A percentile compares a stretch with the other conserved stretches of the same genome.
These are phyloP conservation scores for Rhadina sibilatrix DNA, from an alignment of 2,113 vertebrate species.

Conservation along the genomic window DNA sequence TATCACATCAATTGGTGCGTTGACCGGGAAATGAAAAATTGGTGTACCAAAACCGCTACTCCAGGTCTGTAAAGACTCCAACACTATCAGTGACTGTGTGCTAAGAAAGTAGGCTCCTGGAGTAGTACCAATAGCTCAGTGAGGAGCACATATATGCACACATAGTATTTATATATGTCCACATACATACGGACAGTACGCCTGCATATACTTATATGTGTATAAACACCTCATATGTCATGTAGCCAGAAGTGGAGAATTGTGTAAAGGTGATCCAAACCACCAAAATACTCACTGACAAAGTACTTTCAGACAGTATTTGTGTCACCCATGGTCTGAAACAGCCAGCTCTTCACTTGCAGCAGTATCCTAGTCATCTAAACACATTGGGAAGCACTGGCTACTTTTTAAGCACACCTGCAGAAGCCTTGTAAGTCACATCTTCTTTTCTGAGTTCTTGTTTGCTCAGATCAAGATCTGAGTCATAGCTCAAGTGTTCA, in stretches of 20 bases:
- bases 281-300: not conserved
- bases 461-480: not conserved
- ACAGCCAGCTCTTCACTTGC: not conserved
- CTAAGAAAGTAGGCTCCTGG: not conserved
- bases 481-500: not conserved
- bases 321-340: not conserved
- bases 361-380: not conserved
- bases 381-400: accelerated
- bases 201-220: accelerated
- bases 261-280: not conserved
- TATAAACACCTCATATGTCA: accelerated
- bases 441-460: not conserved
- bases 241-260: not conserved
- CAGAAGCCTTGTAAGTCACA: not conserved
- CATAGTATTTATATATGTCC: not conserved
- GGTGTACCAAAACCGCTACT: not conserved
- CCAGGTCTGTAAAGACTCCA: not conserved
- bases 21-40: not conserved
- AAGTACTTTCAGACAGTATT: not conserved
- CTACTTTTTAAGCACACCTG: not conserved
- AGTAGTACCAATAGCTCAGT: not conserved
- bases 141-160: not conserved
- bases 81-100: not conserved
- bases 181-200: accelerated
- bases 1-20: not conserved